Percentiles rank a stretch among this genome's conserved stretches.
Evolutionary conservation across 2,797 vertebrate species (phyloP).

Genomic region (Percopsis omiscomaycus): DNA sequence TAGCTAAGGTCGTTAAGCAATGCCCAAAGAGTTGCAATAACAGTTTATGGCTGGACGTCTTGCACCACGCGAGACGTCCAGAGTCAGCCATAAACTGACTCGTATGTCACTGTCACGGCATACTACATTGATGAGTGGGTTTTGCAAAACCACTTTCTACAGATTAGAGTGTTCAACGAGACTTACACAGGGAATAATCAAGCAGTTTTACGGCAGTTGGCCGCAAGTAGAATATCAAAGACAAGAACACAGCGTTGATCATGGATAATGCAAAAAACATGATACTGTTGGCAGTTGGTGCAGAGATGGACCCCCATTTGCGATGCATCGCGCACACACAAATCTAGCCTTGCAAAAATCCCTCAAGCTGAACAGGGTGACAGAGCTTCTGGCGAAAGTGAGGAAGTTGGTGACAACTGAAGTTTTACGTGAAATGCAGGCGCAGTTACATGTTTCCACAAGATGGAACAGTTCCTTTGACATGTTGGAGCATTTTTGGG

Average conservation of each 20-base stretch:
- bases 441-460: conserved; percentile 28
- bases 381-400: conserved; percentile 16
- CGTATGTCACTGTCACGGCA: background rate
- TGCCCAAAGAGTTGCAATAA: background rate
- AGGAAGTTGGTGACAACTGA: conserved; percentile 24
- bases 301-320: conserved; percentile 17
- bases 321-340: conserved; percentile 12
- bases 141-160: conserved; percentile 17
- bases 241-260: conserved; percentile 18
- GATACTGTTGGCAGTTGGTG: conserved; percentile 21
- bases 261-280: conserved; percentile 20
- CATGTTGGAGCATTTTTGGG: conserved; percentile 26
- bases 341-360: conserved; percentile 28
- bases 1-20: background rate
- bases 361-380: conserved; percentile 29
- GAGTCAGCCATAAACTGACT: conserved; percentile 6
- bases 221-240: conserved; percentile 17
- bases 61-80: too few relatives aligned
- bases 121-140: background rate
- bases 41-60: conserved; percentile 6
- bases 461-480: conserved; percentile 27
- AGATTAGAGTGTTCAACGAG: conserved; percentile 23
- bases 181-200: conserved; percentile 24
- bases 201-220: conserved; percentile 13
- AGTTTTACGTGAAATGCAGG: conserved; percentile 15